A percentile compares a stretch with the other conserved stretches of the same genome.
These are phyloP conservation scores for Drosophila rellima DNA, from an alignment of 2,888 invertebrate species.

Conservation along the genomic window DNA sequence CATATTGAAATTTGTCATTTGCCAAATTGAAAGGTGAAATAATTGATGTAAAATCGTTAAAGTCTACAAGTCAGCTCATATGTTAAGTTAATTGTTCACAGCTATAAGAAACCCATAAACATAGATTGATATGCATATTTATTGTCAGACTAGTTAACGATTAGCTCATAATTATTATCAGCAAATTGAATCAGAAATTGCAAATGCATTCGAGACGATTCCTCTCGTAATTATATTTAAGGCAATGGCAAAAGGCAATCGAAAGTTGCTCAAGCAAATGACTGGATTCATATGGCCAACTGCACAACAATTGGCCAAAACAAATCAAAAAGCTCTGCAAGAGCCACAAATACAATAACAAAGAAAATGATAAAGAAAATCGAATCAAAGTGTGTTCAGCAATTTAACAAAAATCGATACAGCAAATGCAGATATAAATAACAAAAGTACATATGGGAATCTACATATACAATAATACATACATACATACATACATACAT, in stretches of 20 bases:
- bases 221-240: constrained; percentile 22
- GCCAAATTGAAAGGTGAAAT: constrained; percentile 39
- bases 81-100: constrained; percentile 27
- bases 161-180: constrained; percentile 21
- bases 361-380: constrained; percentile 13
- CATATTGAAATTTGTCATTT: constrained; percentile 10
- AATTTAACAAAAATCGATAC: constrained; percentile 49
- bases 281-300: constrained; percentile 39
- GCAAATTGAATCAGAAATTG: constrained; percentile 17
- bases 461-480: no score
- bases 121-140: constrained; percentile 32
- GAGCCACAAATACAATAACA: constrained; percentile 17
- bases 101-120: constrained; percentile 1
- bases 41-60: constrained; percentile 26
- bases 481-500: no score
- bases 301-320: constrained; percentile 42
- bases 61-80: neutral
- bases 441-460: constrained; percentile 24
- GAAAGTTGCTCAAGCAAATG: constrained; percentile 34
- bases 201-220: constrained; percentile 18
- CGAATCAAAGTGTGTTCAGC: constrained; percentile 54
- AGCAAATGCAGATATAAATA: constrained; percentile 13
- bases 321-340: constrained; percentile 37
- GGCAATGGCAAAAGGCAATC: constrained; percentile 25
- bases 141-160: constrained; percentile 30